Base-by-base conservation (phyloP, 2,888 invertebrate species). In the Mythimna loreyi region DNA sequence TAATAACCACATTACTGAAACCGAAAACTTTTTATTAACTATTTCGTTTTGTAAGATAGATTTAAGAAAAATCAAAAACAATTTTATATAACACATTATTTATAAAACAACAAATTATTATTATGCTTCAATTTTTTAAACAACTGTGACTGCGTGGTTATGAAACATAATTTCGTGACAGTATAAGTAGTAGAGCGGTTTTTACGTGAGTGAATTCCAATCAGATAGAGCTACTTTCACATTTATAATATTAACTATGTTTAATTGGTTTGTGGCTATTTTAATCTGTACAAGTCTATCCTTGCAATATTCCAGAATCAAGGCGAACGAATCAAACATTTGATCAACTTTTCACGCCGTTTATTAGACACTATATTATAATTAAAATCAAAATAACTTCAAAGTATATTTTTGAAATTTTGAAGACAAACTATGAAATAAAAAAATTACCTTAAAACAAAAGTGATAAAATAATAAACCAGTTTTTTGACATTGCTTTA, bases 401-500 rank as follows among this genome's bases (percentile, higher is more conserved):
- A n/a, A 45, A 45, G 40, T 45, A 3, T n/a, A 45, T 45, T 7
- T 19, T 40, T n/a, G n/a, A n/a, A 9, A 2, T 9, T 33, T 33
- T 36, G 11, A 3, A 13, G 13, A 36, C 36, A 36, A 36, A 13
- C 4, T 11, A 36, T 13, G 13, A 36, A 36, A 36, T 36, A n/a
- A n/a, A n/a, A n/a, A n/a, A n/a, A n/a, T 16, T 40, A 6, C 40
- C 4, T 40, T 45, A n/a, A 45, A 45, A 45, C 5, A 45, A n/a
- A n/a, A n/a, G 19, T 7, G n/a, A 3, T 21, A 13, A n/a, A 21
- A 40, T 16, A 40, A 23, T 23, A 19, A 50, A 23, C n/a, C 3
- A 13, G 0, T n/a, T 33, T 33, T 50, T 21, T 21, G 0, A 19
- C 11, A 53, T 36, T 23, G 23, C 11, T 71, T 69, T 69, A 69